Evolutionary conservation across 2,113 vertebrate species (phyloP).

Genomic region (Riparia riparia): DNA sequence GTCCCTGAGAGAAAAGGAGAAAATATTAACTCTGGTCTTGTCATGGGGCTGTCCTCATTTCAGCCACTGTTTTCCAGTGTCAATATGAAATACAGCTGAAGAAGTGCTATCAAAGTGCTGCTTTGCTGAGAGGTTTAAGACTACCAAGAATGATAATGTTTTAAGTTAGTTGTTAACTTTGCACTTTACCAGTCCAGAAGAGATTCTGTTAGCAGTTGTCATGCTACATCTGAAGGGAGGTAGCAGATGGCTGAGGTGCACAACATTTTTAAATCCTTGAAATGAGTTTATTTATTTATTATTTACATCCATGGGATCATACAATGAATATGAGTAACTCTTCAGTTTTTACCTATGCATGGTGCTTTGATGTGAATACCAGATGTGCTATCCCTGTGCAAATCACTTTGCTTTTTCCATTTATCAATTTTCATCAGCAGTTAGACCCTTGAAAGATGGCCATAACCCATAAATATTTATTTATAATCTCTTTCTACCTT

Average conservation of each 20-base stretch:
- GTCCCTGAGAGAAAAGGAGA: neutral
- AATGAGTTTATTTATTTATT: neutral
- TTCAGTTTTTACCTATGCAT: rapidly evolving
- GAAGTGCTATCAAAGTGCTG: neutral
- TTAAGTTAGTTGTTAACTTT: neutral
- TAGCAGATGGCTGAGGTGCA: rapidly evolving
- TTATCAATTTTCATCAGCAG: neutral
- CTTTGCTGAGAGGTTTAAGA: neutral
- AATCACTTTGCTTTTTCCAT: neutral
- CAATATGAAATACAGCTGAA: neutral
- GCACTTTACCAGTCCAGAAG: neutral
- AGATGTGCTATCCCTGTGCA: neutral
- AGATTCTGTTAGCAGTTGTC: neutral
- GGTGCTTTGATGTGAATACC: rapidly evolving
- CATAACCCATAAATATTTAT: neutral
- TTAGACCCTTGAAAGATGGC: neutral
- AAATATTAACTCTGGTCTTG: constrained; percentile 15
- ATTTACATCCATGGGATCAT: neutral
- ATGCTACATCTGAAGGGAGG: neutral
- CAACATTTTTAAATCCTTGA: neutral
- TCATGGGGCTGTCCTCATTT: neutral
- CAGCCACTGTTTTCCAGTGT: neutral
- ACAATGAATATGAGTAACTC: neutral
- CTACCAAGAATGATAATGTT: neutral
- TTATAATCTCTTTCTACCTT: neutral